These are phyloP conservation scores for Ophiodon elongatus DNA, from an alignment of 2,113 vertebrate species.

Conservation along the genomic window DNA sequence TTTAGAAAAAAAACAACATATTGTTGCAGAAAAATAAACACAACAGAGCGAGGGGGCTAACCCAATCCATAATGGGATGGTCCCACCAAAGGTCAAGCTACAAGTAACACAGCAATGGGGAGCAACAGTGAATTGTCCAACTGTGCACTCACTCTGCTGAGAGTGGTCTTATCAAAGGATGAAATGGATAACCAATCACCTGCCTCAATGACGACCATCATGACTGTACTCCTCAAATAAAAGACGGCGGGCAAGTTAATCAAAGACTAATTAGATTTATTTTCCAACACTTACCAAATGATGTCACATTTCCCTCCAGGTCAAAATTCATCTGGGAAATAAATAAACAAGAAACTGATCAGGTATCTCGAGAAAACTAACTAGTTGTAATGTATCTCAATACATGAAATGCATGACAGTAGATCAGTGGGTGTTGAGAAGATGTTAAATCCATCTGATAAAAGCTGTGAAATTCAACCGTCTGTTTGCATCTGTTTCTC, in stretches of 20 bases:
- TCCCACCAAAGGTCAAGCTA: neutral
- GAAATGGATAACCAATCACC: neutral
- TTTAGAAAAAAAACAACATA: neutral
- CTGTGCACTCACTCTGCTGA: neutral
- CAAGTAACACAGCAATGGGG: neutral
- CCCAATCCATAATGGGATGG: neutral
- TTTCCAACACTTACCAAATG: constrained; percentile 89
- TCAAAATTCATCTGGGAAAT: constrained; percentile 92
- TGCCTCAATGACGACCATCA: neutral
- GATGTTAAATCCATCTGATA: neutral
- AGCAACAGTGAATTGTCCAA: neutral
- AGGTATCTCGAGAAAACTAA: neutral
- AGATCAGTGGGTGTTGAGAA: neutral
- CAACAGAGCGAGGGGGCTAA: neutral
- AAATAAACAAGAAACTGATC: constrained; percentile 16
- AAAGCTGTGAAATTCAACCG: neutral
- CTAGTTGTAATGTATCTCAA: neutral
- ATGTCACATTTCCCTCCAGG: constrained; percentile 89
- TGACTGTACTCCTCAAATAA: neutral
- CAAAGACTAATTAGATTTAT: neutral
- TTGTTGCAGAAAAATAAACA: neutral
- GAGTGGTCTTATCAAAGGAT: neutral
- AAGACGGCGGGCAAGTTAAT: neutral
- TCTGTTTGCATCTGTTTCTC: neutral
- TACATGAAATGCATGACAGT: neutral